Evolutionary conservation across 2,888 invertebrate genomes (phyloP).

Genomic region (Dolomedes plantarius): DNA sequence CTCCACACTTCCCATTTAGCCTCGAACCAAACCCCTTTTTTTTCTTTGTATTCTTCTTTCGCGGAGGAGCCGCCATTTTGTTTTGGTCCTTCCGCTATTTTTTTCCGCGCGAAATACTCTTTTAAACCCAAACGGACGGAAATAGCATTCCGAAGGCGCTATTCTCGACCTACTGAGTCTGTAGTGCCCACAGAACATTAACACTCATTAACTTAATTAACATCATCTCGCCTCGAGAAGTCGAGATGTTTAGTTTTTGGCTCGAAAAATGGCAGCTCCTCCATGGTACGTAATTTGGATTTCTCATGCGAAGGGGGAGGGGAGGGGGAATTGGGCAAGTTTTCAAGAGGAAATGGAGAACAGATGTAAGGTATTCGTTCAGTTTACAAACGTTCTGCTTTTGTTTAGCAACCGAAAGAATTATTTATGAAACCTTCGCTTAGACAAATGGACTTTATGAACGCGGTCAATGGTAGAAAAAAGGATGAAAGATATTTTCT

Average conservation of each 20-base stretch:
- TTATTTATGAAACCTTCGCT: too few relatives aligned
- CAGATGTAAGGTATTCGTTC: too few relatives aligned
- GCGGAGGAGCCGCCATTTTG: not conserved
- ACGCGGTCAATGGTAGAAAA: too few relatives aligned
- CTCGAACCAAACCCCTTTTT: constrained; percentile 7
- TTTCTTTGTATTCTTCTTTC: constrained; percentile 24
- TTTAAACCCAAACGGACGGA: not conserved
- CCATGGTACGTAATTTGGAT: too few relatives aligned
- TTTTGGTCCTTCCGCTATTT: not conserved
- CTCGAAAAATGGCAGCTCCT: too few relatives aligned
- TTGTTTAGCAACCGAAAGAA: too few relatives aligned
- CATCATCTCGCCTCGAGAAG: not conserved
- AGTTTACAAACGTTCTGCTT: too few relatives aligned
- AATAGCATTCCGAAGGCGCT: not conserved
- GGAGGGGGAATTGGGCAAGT: not conserved
- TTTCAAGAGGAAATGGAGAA: not conserved
- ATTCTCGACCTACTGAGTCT: too few relatives aligned
- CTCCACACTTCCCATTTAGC: constrained; percentile 34
- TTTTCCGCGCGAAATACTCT: not conserved
- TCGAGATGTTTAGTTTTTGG: not conserved
- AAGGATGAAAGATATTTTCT: too few relatives aligned
- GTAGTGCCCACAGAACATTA: not conserved
- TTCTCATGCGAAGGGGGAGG: too few relatives aligned
- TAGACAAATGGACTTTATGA: too few relatives aligned
- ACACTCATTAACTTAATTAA: constrained; percentile 1